Percentiles rank a stretch among this genome's conserved stretches.
Conservation (phyloP, 2,888 invertebrate species). For the Villa cingulata region DNA sequence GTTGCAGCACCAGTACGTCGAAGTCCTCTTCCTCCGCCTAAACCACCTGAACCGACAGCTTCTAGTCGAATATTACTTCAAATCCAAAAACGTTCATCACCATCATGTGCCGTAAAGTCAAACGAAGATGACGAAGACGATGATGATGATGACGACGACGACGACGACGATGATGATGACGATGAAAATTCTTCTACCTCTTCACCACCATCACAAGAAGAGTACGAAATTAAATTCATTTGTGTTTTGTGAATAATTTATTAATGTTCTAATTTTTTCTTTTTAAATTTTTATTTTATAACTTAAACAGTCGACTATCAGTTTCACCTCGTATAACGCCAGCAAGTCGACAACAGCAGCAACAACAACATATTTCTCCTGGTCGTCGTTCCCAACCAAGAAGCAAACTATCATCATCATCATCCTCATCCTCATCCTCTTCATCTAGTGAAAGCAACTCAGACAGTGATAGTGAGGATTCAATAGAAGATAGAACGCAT, state of each 20-base stretch:
- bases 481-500: slow-evolving; percentile 17
- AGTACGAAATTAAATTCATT: slow-evolving; percentile 7
- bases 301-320: slow-evolving; percentile 13
- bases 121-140: slow-evolving; percentile 12
- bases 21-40: slow-evolving; percentile 24
- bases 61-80: slow-evolving; percentile 6
- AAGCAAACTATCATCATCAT: slow-evolving; percentile 19
- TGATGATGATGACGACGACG: slow-evolving; percentile 10
- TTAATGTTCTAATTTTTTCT: background rate
- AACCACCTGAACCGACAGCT: slow-evolving; percentile 15
- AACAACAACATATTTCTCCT: background rate
- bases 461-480: slow-evolving; percentile 23
- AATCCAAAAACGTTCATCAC: slow-evolving; percentile 6
- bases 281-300: background rate
- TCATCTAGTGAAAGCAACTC: slow-evolving; percentile 15
- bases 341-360: background rate
- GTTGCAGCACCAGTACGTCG: background rate
- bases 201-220: slow-evolving; percentile 20
- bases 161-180: slow-evolving; percentile 14
- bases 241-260: too few relatives aligned
- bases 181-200: slow-evolving; percentile 17
- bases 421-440: slow-evolving; percentile 1
- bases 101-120: slow-evolving; percentile 15
- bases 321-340: slow-evolving; percentile 6
- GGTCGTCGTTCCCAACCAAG: slow-evolving; percentile 16